Base-by-base conservation (phyloP, 2,113 vertebrate genomes). In the Bungarus multicinctus region DNA sequence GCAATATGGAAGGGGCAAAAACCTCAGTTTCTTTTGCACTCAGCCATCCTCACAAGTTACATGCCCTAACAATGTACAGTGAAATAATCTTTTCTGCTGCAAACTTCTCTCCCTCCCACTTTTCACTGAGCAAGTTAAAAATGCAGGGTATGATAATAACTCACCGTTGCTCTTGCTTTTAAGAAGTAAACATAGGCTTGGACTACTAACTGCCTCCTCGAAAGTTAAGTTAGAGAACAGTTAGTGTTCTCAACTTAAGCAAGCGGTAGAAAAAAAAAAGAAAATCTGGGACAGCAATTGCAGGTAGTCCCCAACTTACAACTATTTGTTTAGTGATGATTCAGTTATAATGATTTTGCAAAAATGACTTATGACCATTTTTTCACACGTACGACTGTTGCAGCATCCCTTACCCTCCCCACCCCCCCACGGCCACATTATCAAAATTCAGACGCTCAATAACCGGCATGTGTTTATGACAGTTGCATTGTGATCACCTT, bases 251-350 rank as follows among this genome's bases (percentile, higher is more conserved):
- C 50, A 52, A 52, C 50, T 52, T 53, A 16, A 90, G 69, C 94
- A 91, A 14, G 94, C 93, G 95, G 96, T 94, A 93, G 95, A 95
- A 92, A 95, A 96, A 47, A 47, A 47, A 96, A 96, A 92, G 93
- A 95, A 96, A 95, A 90, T 87, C 94, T 93, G 94, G 95, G 90
- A 64, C 52, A 81, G 34, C 69, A 81, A 20, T 81, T 39, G n/a
- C 4, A 69, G 12, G 30, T n/a, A 16, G 4, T 69, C 30, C 64
- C 5, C 12, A n/a, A 16, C 0, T 69, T 16, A n/a, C 5, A 5
- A 16, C 30, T 69, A 69, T 69, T n/a, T 69, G 12, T n/a, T 69
- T 69, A 69, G 64, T 16, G 64, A 16, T 12, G 0, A 0, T 69
- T 69, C 27, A 18, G 12, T 69, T 34, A 34, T 69, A 16, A 69